Conservation (phyloP, 2,888 invertebrate species). For the Eristalis pertinax region DNA sequence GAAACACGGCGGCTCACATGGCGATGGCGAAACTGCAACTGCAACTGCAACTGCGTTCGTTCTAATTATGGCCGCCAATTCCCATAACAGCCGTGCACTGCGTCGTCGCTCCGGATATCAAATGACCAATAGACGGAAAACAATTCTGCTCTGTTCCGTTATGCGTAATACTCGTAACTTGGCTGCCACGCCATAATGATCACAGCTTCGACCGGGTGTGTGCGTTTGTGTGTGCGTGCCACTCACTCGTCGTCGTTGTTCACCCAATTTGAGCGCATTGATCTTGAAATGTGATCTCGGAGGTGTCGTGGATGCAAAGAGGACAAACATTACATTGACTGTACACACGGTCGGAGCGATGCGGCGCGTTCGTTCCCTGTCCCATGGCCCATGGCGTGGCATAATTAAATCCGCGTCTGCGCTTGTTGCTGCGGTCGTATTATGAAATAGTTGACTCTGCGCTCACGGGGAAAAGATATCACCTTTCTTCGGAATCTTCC, state of each 20-base stretch:
- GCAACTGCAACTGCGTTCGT: too few relatives aligned
- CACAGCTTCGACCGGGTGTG: slow-evolving; percentile 32
- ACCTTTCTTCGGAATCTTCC: background rate
- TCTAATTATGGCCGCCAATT: slow-evolving; percentile 42
- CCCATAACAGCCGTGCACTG: slow-evolving; percentile 14
- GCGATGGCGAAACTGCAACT: slow-evolving; percentile 2
- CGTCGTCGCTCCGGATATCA: slow-evolving; percentile 35
- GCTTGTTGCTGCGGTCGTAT: background rate
- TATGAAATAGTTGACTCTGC: background rate
- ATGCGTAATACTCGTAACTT: slow-evolving; percentile 28
- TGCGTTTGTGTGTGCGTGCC: too few relatives aligned
- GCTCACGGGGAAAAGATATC: background rate
- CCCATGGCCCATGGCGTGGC: background rate
- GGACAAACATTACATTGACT: background rate
- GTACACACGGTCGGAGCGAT: background rate
- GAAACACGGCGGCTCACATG: slow-evolving; percentile 1
- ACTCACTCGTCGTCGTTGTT: too few relatives aligned
- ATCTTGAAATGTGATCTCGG: slow-evolving; percentile 50
- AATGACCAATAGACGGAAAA: slow-evolving; percentile 43
- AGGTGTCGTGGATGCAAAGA: background rate
- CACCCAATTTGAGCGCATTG: slow-evolving; percentile 59
- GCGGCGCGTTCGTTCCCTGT: background rate
- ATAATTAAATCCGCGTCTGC: background rate
- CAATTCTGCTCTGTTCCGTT: slow-evolving; percentile 44
- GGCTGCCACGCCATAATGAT: slow-evolving; percentile 47